Conservation (phyloP, 2,888 invertebrate species). For the Ryuthela nishihirai region DNA sequence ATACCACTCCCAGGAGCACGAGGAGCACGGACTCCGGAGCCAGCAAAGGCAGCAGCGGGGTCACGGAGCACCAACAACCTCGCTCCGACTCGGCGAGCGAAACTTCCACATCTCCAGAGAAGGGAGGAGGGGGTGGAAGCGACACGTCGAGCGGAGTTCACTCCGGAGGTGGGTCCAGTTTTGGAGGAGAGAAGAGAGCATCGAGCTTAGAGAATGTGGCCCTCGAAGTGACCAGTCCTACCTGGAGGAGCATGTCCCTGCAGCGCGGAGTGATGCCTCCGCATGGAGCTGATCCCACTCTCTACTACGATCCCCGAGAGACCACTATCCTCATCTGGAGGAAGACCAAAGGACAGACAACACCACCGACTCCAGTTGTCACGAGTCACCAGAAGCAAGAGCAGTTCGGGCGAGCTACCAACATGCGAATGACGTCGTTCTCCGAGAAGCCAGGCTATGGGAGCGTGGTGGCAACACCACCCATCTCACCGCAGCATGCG, state of each 20-base stretch:
- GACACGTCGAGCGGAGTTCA: conserved; percentile 2
- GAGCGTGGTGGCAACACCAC: conserved; percentile 11
- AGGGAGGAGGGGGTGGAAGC: neutral
- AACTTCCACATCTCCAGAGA: conserved; percentile 45
- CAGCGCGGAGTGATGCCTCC: conserved; percentile 41
- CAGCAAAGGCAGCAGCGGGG: neutral
- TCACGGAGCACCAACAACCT: conserved; percentile 2
- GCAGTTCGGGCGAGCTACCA: conserved; percentile 68
- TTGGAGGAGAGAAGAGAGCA: neutral
- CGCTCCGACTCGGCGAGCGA: conserved; percentile 30
- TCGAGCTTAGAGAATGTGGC: neutral
- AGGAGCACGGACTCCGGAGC: neutral
- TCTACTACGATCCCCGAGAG: neutral
- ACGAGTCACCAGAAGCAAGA: too few relatives aligned
- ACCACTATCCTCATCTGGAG: conserved; percentile 61
- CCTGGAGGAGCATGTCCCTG: conserved; percentile 59
- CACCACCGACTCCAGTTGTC: too few relatives aligned
- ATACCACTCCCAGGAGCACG: neutral
- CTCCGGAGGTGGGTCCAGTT: neutral
- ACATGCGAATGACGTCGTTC: conserved; percentile 73
- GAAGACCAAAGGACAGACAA: conserved; percentile 55
- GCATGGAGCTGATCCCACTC: neutral
- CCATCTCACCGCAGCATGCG: conserved; percentile 9
- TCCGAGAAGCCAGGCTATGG: conserved; percentile 54
- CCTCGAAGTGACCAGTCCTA: neutral